Evolutionary conservation across 2,888 invertebrate species (phyloP).

Genomic region (Habroteleia sp.): DNA sequence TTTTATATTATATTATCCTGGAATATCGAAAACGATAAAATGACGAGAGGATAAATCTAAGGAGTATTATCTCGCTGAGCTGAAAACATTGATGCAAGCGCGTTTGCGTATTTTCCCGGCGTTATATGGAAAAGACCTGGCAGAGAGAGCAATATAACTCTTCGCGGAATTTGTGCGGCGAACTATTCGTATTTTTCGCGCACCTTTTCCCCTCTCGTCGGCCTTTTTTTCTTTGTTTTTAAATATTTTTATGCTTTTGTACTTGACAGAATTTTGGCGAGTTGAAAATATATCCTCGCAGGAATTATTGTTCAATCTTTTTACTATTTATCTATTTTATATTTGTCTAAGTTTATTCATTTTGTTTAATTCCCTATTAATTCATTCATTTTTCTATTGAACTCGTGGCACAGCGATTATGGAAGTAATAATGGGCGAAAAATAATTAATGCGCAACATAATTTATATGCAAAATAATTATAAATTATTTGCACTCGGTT

Average conservation of each 20-base stretch:
- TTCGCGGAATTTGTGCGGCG: slow-evolving; percentile 46
- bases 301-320: slow-evolving; percentile 38
- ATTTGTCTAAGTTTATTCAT: slow-evolving; percentile 11
- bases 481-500: slow-evolving; percentile 49
- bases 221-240: slow-evolving; percentile 38
- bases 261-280: slow-evolving; percentile 53
- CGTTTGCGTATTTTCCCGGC: slow-evolving; percentile 40
- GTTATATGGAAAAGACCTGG: slow-evolving; percentile 52
- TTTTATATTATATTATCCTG: slow-evolving; percentile 6
- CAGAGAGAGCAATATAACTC: slow-evolving; percentile 45
- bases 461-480: slow-evolving; percentile 32
- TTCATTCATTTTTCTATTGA: slow-evolving; percentile 12
- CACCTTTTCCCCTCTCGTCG: background rate
- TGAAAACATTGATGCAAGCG: slow-evolving; percentile 53
- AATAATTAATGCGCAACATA: slow-evolving; percentile 28
- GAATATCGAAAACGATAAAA: slow-evolving; percentile 40
- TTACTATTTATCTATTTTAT: too few relatives aligned
- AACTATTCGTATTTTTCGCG: slow-evolving; percentile 49
- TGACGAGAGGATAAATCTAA: slow-evolving; percentile 21
- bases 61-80: slow-evolving; percentile 37
- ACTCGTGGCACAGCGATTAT: too few relatives aligned
- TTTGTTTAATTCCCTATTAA: slow-evolving; percentile 19
- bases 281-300: slow-evolving; percentile 30
- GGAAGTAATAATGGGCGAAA: slow-evolving; percentile 10
- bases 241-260: slow-evolving; percentile 51